These are phyloP conservation scores for Petrocephalus schoutedeni DNA, from an alignment of 2,797 vertebrate species.

Conservation along the genomic window DNA sequence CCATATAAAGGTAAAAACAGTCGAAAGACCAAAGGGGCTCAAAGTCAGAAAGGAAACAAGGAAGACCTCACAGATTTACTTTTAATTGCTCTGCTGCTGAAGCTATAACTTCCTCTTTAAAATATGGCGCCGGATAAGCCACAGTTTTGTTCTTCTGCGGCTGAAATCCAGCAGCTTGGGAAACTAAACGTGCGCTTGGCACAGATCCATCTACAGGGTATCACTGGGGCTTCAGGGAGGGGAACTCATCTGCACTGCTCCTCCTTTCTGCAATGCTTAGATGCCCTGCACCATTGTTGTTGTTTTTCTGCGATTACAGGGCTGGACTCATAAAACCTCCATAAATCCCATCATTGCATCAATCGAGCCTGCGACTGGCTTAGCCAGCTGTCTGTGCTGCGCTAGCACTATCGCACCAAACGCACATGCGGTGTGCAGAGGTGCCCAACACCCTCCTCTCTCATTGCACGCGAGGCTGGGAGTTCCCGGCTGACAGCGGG, in stretches of 20 bases:
- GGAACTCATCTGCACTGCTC: neutral
- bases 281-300: neutral
- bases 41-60: neutral
- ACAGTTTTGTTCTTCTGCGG: neutral
- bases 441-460: neutral
- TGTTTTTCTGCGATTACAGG: neutral
- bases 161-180: neutral
- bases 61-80: neutral
- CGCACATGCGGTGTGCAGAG: neutral
- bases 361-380: neutral
- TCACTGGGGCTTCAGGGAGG: neutral
- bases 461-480: neutral
- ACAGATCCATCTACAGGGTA: neutral
- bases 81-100: neutral
- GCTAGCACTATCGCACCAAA: neutral
- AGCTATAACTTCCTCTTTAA: neutral
- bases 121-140: neutral
- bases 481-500: neutral
- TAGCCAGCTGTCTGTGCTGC: neutral
- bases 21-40: neutral
- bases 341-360: neutral
- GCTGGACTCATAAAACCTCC: neutral
- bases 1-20: conserved; percentile 11
- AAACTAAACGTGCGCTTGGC: neutral
- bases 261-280: neutral